Evolutionary conservation across 2,797 vertebrate species (phyloP).

Genomic region (Xyrichtys novacula): DNA sequence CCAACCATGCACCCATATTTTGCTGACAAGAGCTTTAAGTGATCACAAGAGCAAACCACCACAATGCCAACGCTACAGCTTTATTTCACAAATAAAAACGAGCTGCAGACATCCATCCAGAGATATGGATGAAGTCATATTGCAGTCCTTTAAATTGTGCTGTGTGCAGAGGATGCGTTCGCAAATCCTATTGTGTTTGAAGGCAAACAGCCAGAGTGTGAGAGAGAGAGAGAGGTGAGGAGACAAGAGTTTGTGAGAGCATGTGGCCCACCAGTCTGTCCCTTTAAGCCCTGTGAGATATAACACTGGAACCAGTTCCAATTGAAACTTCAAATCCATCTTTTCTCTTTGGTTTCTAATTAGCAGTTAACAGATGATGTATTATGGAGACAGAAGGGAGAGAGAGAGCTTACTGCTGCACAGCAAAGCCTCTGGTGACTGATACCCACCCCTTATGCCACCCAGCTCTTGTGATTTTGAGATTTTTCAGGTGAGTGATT

Average conservation of each 20-base stretch:
- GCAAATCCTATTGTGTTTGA: constrained; percentile 22
- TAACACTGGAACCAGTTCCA: constrained; percentile 74
- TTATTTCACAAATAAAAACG: neutral
- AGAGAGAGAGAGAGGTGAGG: constrained; percentile 52
- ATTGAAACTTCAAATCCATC: constrained; percentile 75
- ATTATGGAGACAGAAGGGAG: constrained; percentile 66
- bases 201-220: constrained; percentile 44
- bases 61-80: neutral
- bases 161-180: constrained; percentile 21
- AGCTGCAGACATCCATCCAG: constrained; percentile 1
- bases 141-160: constrained; percentile 6
- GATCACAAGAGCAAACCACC: neutral
- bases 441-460: constrained; percentile 61
- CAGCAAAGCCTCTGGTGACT: constrained; percentile 60
- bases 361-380: constrained; percentile 72
- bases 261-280: constrained; percentile 67
- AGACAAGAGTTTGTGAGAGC: constrained; percentile 55
- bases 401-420: constrained; percentile 32
- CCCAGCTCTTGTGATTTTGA: constrained; percentile 58
- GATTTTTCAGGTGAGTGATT: constrained; percentile 70
- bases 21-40: neutral
- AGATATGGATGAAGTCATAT: constrained; percentile 6
- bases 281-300: constrained; percentile 64
- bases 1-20: too few relatives aligned
- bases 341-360: constrained; percentile 79